Evolutionary conservation across 2,797 vertebrate genomes (phyloP), one percentile per base, ranked within the genome.

Genomic region (Lepidocolaptes lacrymiger): DNA sequence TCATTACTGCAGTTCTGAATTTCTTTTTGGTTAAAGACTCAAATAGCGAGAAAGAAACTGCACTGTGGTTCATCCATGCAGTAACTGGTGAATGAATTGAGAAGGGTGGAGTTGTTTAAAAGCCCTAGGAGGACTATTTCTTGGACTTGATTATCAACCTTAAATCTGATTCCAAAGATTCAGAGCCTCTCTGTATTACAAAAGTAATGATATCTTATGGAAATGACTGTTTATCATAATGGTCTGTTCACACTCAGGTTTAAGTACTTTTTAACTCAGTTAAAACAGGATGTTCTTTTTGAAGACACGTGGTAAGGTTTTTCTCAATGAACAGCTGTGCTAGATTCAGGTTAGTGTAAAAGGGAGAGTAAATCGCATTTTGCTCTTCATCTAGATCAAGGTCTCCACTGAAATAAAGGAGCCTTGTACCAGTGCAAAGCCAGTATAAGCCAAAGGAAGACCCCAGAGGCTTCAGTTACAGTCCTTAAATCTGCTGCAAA

Each of bases 31-130:
- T 72, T 78, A 73, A 74, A 86, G 64, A 68, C 62, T 88, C 17
- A 51, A 82, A 48, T 4, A 75, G 41, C 0, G 1, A 91, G 67
- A 58, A 71, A 78, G 14, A 55, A 82, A 74, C 30, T 76, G 12
- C 7, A 16, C 55, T 52, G 48, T 24, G 52, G 61, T 59, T 85
- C 3, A 3, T 73, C 80, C 59, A 8, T 32, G 51, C 41, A 63
- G 83, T 24, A 87, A 63, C 8, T 54, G 37, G 34, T 89, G 73
- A 96, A 93, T 92, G 80, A 93, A 90, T 16, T 71, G 83, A 86
- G 58, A 79, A 32, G 83, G 91, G 71, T 87, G 68, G 88, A 90
- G 79, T 21, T 79, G 77, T 79, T 74, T 90, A 88, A 95, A 91
- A 93, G 71, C 63, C 46, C 22, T 34, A 80, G 61, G 46, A 94